Percentiles rank a stretch among this genome's conserved stretches.
Conservation (phyloP, 2,113 vertebrate genomes). For the Chauna torquata region DNA sequence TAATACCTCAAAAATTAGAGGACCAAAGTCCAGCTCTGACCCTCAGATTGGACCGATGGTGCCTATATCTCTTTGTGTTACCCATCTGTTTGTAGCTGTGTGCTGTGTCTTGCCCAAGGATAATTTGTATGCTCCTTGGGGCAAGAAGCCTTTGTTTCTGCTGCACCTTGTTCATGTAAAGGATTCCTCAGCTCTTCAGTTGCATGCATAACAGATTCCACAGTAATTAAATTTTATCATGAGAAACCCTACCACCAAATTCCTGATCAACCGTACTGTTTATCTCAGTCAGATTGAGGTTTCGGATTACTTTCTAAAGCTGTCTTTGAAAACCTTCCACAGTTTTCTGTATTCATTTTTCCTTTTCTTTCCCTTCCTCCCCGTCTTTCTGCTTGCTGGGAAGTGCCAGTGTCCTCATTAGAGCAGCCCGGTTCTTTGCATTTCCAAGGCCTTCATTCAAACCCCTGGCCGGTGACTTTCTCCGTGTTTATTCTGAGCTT, state of each 20-base stretch:
- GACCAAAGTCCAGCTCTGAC: accelerated
- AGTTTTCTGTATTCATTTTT: background rate
- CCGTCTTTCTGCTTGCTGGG: background rate
- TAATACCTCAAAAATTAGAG: background rate
- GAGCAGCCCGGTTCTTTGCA: background rate
- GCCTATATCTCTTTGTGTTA: background rate
- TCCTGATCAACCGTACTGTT: background rate
- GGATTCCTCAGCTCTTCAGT: background rate
- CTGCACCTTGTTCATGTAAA: background rate
- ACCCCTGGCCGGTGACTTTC: background rate
- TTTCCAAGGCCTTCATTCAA: background rate
- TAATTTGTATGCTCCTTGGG: background rate
- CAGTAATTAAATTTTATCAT: background rate
- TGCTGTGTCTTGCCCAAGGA: accelerated
- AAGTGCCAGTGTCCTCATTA: background rate
- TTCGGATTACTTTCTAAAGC: constrained; percentile 7
- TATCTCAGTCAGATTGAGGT: background rate
- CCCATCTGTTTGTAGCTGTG: background rate
- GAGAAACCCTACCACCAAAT: background rate
- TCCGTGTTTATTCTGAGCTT: constrained; percentile 34
- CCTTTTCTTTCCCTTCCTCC: background rate
- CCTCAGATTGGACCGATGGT: accelerated
- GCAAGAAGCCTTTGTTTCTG: background rate
- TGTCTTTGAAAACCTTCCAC: background rate
- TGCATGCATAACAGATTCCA: background rate